These are phyloP conservation scores for Agelas oroides DNA, from an alignment of 37 sponge, comb jelly and placozoan species.

Conservation along the genomic window DNA sequence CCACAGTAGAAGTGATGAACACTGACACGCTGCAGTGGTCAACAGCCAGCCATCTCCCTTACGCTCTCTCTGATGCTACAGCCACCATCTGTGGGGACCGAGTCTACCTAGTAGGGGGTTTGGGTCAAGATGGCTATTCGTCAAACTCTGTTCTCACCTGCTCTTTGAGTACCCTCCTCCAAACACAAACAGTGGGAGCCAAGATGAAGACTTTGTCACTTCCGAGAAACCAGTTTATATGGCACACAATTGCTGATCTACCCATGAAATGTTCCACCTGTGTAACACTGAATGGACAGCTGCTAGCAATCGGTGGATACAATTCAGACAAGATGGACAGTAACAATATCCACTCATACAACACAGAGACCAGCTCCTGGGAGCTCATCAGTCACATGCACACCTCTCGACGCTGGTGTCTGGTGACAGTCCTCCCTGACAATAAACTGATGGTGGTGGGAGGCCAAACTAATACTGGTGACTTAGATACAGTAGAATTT, in stretches of 20 bases:
- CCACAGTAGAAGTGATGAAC: slow-evolving; percentile 12
- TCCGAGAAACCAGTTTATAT: background rate
- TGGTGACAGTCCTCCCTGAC: slow-evolving; percentile 16
- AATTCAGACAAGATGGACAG: background rate
- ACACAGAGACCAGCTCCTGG: slow-evolving; percentile 11
- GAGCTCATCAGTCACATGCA: background rate
- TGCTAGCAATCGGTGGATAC: slow-evolving; percentile 7
- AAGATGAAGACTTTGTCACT: background rate
- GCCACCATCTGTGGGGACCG: slow-evolving; percentile 25
- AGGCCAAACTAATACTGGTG: background rate
- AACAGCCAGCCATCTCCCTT: slow-evolving; percentile 10
- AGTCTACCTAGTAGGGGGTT: slow-evolving; percentile 17
- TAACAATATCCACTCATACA: background rate
- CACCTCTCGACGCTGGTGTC: background rate
- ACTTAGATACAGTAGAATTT: too few relatives aligned
- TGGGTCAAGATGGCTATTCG: too few relatives aligned
- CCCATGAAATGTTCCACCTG: background rate
- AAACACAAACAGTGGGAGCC: background rate
- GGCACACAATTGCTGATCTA: slow-evolving; percentile 3
- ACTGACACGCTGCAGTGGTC: slow-evolving; percentile 1
- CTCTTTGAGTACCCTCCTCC: background rate
- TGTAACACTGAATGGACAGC: background rate
- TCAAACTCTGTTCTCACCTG: background rate
- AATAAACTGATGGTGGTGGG: background rate
- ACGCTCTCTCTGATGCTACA: slow-evolving; percentile 1